These are phyloP conservation scores for Oophaga pumilio DNA, from an alignment of 2,113 vertebrate genomes.

Conservation along the genomic window DNA sequence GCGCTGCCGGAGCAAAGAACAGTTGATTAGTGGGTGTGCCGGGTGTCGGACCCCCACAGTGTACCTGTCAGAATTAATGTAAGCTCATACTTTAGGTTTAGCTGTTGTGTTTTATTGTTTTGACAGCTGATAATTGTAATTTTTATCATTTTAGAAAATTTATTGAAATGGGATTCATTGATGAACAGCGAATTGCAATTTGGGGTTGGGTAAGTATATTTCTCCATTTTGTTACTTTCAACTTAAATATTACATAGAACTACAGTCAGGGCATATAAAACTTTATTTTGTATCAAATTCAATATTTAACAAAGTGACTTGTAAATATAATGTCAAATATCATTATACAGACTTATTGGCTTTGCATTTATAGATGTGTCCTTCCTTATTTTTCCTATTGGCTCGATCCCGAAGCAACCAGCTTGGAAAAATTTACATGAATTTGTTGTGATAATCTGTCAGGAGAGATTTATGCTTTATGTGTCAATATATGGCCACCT, in stretches of 20 bases:
- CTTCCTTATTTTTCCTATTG: too few species aligned
- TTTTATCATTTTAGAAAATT: conserved; percentile 75
- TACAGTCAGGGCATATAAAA: not conserved
- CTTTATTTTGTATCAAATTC: not conserved
- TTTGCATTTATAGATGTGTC: too few species aligned
- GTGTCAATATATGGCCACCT: too few species aligned
- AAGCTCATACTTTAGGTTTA: not conserved
- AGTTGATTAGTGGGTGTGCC: too few species aligned
- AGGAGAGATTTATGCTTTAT: too few species aligned
- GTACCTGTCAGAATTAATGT: not conserved
- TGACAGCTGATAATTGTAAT: not conserved
- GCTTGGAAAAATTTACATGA: too few species aligned
- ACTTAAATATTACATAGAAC: not conserved
- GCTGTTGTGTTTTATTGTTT: not conserved
- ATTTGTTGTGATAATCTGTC: too few species aligned
- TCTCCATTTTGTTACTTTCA: not conserved
- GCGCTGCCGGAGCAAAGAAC: too few species aligned
- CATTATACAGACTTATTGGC: too few species aligned
- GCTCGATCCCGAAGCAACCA: too few species aligned
- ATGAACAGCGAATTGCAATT: conserved; percentile 81
- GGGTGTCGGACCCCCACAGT: too few species aligned
- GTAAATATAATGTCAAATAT: not conserved
- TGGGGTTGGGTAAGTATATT: conserved; percentile 82
- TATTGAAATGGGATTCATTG: conserved; percentile 82
- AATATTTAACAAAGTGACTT: not conserved